A percentile compares a stretch with the other conserved stretches of the same genome.
Conservation (phyloP, 2,797 vertebrate species). For the Lacerta bilineata region DNA sequence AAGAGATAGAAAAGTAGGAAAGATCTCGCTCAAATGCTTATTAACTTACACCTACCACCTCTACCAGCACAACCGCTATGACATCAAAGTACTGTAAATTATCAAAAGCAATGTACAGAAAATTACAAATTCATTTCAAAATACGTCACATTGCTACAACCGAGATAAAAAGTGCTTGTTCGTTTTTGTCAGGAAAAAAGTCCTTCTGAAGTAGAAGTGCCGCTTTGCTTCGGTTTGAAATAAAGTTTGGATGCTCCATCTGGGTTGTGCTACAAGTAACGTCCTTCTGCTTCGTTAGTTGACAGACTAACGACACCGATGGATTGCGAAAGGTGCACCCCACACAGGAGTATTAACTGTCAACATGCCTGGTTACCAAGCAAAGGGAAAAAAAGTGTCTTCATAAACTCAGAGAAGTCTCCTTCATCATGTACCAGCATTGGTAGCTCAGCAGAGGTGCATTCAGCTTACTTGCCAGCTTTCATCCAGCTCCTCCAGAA, state of each 20-base stretch:
- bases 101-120: slow-evolving; percentile 97
- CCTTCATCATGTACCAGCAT: neutral
- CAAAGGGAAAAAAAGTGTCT: slow-evolving; percentile 16
- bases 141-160: slow-evolving; percentile 93
- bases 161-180: slow-evolving; percentile 84
- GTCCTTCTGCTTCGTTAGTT: slow-evolving; percentile 55
- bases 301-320: slow-evolving; percentile 51
- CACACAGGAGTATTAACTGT: slow-evolving; percentile 18
- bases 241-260: slow-evolving; percentile 64
- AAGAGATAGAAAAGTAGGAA: slow-evolving; percentile 96
- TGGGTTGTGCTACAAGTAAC: slow-evolving; percentile 77
- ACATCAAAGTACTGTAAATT: slow-evolving; percentile 98
- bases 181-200: slow-evolving; percentile 77
- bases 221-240: slow-evolving; percentile 56
- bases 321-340: slow-evolving; percentile 45
- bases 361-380: slow-evolving; percentile 47
- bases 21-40: slow-evolving; percentile 89
- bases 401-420: slow-evolving; percentile 24
- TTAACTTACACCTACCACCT: slow-evolving; percentile 91
- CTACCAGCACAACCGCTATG: slow-evolving; percentile 93
- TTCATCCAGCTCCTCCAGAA: slow-evolving; percentile 2
- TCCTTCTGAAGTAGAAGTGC: slow-evolving; percentile 82
- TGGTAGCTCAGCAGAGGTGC: slow-evolving; percentile 15
- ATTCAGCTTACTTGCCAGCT: slow-evolving; percentile 27
- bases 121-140: slow-evolving; percentile 97